phyloP scores from a whole-genome alignment of 1,140 invertebrate species.

The Drosophila busckii region DNA sequence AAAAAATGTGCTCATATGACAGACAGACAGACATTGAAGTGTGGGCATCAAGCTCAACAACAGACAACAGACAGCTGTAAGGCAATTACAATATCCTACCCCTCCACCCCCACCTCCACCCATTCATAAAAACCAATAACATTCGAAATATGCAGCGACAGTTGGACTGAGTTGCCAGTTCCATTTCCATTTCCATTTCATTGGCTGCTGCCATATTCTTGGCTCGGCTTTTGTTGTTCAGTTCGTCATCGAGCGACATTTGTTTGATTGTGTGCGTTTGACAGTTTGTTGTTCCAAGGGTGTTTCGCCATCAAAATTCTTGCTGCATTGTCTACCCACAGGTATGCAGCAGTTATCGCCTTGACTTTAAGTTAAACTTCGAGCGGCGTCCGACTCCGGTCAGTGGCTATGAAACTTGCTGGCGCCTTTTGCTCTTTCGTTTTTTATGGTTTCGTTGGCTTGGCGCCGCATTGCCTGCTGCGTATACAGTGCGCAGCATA shows the following conservation, averaged over 20 bases:
- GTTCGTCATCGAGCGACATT: too few species aligned
- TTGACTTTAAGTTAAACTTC: slow-evolving; percentile 2
- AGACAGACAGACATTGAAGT: neutral
- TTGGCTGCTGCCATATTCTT: too few species aligned
- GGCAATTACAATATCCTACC: slow-evolving; percentile 25
- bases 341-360: slow-evolving; percentile 24
- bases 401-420: slow-evolving; percentile 11
- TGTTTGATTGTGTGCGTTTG: too few species aligned
- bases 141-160: slow-evolving; percentile 19
- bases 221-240: too few species aligned
- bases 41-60: neutral
- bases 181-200: neutral
- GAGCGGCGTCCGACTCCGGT: neutral
- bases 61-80: slow-evolving; percentile 9
- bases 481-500: neutral
- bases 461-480: slow-evolving; percentile 36
- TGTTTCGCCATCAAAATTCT: too few species aligned
- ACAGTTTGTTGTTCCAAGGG: too few species aligned
- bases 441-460: slow-evolving; percentile 38
- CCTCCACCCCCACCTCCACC: neutral
- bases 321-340: slow-evolving; percentile 22
- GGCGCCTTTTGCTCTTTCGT: slow-evolving; percentile 5
- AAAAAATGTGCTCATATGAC: slow-evolving; percentile 14
- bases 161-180: neutral
- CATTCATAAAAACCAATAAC: slow-evolving; percentile 44